Percentiles rank a stretch among this genome's conserved stretches.
These are phyloP conservation scores for Sebastolobus alascanus DNA, from an alignment of 2,797 vertebrate species.

Conservation along the genomic window DNA sequence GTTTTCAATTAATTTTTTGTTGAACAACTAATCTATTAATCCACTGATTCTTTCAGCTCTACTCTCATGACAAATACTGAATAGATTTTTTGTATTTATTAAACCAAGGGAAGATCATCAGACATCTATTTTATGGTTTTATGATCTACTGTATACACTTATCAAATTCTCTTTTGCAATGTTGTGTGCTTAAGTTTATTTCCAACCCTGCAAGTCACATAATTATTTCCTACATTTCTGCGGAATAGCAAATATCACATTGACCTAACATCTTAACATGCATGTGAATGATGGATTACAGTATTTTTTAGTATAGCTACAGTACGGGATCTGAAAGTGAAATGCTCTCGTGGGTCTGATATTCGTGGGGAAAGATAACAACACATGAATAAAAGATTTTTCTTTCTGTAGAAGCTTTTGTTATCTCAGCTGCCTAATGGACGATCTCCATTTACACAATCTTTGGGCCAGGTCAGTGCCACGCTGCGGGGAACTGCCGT, in stretches of 20 bases:
- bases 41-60: background rate
- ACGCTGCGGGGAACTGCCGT: slow-evolving; percentile 43
- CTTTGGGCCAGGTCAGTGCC: slow-evolving; percentile 35
- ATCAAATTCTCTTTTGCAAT: background rate
- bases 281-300: background rate
- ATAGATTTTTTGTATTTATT: background rate
- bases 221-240: background rate
- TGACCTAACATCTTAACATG: background rate
- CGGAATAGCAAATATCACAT: background rate
- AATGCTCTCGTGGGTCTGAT: background rate
- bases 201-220: background rate
- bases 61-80: background rate
- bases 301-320: background rate
- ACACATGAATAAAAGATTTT: slow-evolving; percentile 15
- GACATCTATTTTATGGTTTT: background rate
- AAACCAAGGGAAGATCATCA: background rate
- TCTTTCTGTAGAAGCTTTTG: slow-evolving; percentile 21
- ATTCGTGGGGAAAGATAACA: slow-evolving; percentile 12
- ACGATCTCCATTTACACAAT: slow-evolving; percentile 57
- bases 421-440: slow-evolving; percentile 49
- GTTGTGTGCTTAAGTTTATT: background rate
- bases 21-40: background rate
- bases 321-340: background rate
- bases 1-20: background rate
- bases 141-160: too few species aligned